Percentiles rank a stretch among this genome's conserved stretches.
Conservation (phyloP, 2,888 invertebrate genomes). For the Rhaphigaster nebulosa region DNA sequence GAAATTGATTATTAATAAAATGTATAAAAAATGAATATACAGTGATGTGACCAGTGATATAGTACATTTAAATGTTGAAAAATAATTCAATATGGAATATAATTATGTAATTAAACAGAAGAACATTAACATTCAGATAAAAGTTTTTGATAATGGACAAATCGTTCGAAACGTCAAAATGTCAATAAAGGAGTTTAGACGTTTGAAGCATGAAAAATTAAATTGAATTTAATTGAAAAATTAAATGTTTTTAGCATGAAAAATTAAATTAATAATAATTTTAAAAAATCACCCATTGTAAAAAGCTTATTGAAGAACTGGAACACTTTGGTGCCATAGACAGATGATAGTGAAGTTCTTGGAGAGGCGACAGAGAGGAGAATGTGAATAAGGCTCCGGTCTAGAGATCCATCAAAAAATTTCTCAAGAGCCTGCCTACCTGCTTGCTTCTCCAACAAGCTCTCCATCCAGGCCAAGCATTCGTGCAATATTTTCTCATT, state of each 20-base stretch:
- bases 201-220: too few relatives aligned
- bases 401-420: constrained; percentile 79
- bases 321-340: constrained; percentile 83
- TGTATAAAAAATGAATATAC: too few relatives aligned
- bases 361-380: constrained; percentile 85
- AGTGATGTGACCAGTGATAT: too few relatives aligned
- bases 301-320: constrained; percentile 85
- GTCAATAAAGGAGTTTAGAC: too few relatives aligned
- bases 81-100: too few relatives aligned
- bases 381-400: constrained; percentile 81
- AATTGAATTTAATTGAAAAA: too few relatives aligned
- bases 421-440: constrained; percentile 86
- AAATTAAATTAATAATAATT: background rate
- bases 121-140: too few relatives aligned
- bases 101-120: too few relatives aligned
- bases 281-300: constrained; percentile 69
- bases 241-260: background rate
- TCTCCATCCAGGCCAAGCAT: constrained; percentile 88
- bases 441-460: constrained; percentile 84
- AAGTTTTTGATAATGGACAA: too few relatives aligned
- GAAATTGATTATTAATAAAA: too few relatives aligned
- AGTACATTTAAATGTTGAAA: too few relatives aligned
- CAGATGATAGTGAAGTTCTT: constrained; percentile 73
- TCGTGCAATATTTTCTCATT: constrained; percentile 77
- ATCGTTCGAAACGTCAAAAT: too few relatives aligned